Conservation (phyloP, 2,888 invertebrate genomes). For the Digitonthophagus gazella region DNA sequence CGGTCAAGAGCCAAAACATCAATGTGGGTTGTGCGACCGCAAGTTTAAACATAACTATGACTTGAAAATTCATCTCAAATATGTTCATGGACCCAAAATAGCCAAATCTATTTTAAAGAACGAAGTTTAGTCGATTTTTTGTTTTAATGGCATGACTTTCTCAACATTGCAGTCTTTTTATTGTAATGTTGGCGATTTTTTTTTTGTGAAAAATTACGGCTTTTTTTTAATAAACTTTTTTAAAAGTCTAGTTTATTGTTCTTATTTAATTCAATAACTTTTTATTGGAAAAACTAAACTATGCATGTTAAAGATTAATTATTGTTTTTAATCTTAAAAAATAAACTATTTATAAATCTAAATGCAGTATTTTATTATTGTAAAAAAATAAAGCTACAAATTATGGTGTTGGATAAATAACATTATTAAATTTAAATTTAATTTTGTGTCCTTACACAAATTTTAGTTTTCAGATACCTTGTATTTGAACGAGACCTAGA, state of each 20-base stretch:
- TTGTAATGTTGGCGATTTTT: background rate
- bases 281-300: too few species aligned
- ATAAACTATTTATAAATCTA: too few species aligned
- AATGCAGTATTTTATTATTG: too few species aligned
- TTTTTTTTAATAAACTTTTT: too few species aligned
- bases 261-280: too few species aligned
- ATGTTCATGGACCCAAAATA: constrained; percentile 2
- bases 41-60: constrained; percentile 50
- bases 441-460: constrained; percentile 4
- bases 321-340: too few species aligned
- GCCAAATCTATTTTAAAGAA: background rate
- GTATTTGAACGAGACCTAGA: background rate
- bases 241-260: too few species aligned
- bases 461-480: constrained; percentile 6
- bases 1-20: constrained; percentile 42
- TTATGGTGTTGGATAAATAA: constrained; percentile 2
- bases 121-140: background rate
- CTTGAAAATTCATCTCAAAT: constrained; percentile 15
- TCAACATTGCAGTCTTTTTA: background rate
- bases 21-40: constrained; percentile 45
- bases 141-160: background rate
- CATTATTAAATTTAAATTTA: background rate
- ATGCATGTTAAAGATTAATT: too few species aligned
- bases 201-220: too few species aligned
- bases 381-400: background rate